Evolutionary conservation across 2,113 vertebrate species (phyloP), one percentile per base, ranked within the genome.

Genomic region (Pyxicephalus adspersus): DNA sequence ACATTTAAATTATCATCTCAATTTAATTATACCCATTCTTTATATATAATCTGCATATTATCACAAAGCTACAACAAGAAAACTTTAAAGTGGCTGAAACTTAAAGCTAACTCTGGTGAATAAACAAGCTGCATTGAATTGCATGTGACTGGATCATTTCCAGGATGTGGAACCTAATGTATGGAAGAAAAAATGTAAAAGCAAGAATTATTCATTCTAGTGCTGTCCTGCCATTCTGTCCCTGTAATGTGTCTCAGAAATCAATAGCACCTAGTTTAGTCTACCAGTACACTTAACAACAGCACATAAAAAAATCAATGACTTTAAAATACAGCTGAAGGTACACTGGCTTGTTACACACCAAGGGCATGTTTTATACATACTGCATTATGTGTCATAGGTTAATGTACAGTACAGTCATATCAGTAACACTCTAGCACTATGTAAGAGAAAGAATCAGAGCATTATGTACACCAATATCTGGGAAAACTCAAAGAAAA

Each of bases 191-290:
- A 74, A 58, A 55, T 55, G 2, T 57, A 26, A 52, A 57, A 74
- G 71, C 28, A 74, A 74, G 71, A 60, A 74, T 74, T 74, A 57
- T 74, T 74, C 55, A 74, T 74, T 74, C 71, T 74, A 20, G 51
- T 38, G 28, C 57, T 60, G 54, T 74, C 58, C 71, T 74, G 71
- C 71, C 57, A 55, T 55, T 74, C 52, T 34, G 71, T 29, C 57
- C 16, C 73, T 65, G 51, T 65, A 77, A 77, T 77, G 75, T 77
- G 75, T 77, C 61, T 31, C 63, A 77, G 61, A 77, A 77, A 77
- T 77, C 75, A 77, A 77, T 77, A 77, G 45, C 61, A 64, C 75
- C 75, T 52, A 77, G 61, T 77, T 77, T 54, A 64, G 61, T 55
- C 45, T 65, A 64, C 60, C 75, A 31, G 45, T 77, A 77, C 45